phyloP scores from a whole-genome alignment of 2,113 vertebrate genomes.

The Odobenus rosmarus region DNA sequence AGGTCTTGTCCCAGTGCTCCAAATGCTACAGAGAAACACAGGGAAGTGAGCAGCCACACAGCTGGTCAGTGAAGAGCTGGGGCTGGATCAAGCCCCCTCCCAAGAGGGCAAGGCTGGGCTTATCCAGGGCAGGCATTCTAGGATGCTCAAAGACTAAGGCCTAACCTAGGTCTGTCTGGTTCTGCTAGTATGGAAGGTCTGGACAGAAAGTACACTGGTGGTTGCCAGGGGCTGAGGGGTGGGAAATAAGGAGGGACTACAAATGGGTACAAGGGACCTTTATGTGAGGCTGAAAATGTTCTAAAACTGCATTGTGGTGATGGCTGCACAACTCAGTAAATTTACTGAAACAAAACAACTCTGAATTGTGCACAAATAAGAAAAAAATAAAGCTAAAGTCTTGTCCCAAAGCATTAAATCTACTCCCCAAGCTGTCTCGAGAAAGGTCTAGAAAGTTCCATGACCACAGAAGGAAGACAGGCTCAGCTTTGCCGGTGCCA shows the following conservation, averaged over 20 bases:
- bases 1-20: fast-evolving
- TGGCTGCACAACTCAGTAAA: neutral
- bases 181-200: too few relatives aligned
- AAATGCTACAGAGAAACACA: neutral
- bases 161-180: neutral
- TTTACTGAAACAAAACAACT: neutral
- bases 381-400: neutral
- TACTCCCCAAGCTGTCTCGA: fast-evolving
- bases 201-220: fast-evolving
- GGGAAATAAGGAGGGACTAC: fast-evolving
- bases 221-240: fast-evolving
- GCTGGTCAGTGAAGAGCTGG: neutral
- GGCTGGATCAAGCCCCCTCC: neutral
- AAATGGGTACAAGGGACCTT: neutral
- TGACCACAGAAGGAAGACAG: neutral
- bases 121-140: neutral
- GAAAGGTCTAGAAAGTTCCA: neutral
- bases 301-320: too few relatives aligned
- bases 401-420: neutral
- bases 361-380: neutral
- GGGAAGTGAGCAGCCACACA: fast-evolving
- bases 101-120: neutral
- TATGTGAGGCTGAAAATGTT: neutral
- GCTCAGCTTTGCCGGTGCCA: neutral
- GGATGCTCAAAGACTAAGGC: neutral